Evolutionary conservation across 2,888 invertebrate genomes (phyloP).

Genomic region (Lepidocyrtoides sp.): DNA sequence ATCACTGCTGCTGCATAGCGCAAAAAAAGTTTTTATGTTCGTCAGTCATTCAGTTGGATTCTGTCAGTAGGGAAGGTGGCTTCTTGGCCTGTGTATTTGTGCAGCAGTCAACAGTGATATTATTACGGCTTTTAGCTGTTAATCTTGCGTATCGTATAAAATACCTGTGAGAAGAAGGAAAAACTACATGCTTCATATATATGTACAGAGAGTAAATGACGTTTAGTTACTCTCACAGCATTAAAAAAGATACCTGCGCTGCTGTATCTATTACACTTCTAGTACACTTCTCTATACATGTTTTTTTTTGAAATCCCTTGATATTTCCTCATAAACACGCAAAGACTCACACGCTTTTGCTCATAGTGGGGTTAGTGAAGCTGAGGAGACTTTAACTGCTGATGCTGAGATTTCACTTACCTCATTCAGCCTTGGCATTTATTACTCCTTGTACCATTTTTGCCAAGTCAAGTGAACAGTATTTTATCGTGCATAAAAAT

Average conservation of each 20-base stretch:
- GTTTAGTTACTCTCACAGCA: conserved; percentile 47
- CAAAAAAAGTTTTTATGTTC: conserved; percentile 8
- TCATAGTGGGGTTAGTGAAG: background rate
- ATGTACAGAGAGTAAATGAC: conserved; percentile 58
- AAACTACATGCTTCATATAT: background rate
- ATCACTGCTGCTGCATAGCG: conserved; percentile 15
- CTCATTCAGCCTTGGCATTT: conserved; percentile 76
- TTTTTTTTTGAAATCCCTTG: conserved; percentile 24
- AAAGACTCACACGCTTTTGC: conserved; percentile 6
- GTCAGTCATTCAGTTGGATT: conserved; percentile 41
- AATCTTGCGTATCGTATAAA: conserved; percentile 32
- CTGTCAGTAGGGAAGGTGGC: background rate
- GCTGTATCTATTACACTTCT: background rate
- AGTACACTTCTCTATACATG: background rate
- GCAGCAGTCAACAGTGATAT: conserved; percentile 41
- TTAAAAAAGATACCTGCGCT: conserved; percentile 8
- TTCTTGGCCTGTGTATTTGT: background rate
- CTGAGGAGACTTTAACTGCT: conserved; percentile 19
- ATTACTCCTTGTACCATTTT: conserved; percentile 55
- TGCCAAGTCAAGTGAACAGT: conserved; percentile 26
- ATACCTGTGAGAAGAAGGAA: conserved; percentile 17
- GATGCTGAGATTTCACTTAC: conserved; percentile 69
- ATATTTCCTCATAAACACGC: background rate
- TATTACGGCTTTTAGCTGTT: background rate
- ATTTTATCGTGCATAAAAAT: background rate